phyloP scores from a whole-genome alignment of 2,797 vertebrate genomes.

The Neosilurus mollespiculum region DNA sequence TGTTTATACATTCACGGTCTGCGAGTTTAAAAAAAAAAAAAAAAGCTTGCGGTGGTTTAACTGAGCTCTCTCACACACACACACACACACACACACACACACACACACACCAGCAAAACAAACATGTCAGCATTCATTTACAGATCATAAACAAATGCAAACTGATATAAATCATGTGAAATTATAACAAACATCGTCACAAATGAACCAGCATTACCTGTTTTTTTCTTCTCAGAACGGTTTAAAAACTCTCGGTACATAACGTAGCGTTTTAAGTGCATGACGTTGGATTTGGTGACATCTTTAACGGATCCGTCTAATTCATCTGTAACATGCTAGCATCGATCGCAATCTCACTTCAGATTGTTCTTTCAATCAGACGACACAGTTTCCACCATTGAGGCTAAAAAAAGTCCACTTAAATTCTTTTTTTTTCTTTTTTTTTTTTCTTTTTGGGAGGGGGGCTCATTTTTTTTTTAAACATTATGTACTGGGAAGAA shows the following conservation, averaged over 20 bases:
- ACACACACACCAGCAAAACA: not conserved
- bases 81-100: too few relatives aligned
- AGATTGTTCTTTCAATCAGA: not conserved
- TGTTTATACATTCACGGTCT: conserved; percentile 49
- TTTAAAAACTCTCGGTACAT: not conserved
- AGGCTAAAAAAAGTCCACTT: not conserved
- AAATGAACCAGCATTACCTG: not conserved
- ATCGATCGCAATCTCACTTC: not conserved
- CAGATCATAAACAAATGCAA: conserved; percentile 23
- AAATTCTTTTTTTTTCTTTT: not conserved
- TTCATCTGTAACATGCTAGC: not conserved
- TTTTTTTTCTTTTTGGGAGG: not conserved
- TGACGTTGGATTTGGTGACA: conserved; percentile 31
- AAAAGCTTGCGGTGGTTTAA: not conserved
- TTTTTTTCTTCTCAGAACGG: not conserved
- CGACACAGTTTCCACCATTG: not conserved
- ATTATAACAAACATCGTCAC: not conserved
- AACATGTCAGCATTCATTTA: conserved; percentile 13
- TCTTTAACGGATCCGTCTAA: not conserved
- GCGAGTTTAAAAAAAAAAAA: conserved; percentile 7
- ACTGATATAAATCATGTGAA: not conserved
- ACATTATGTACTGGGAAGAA: not conserved
- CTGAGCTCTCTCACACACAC: too few relatives aligned
- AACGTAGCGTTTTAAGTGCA: conserved; percentile 21
- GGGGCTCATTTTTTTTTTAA: not conserved